Conservation (phyloP, 2,113 vertebrate species). For the Fregata magnificens region DNA sequence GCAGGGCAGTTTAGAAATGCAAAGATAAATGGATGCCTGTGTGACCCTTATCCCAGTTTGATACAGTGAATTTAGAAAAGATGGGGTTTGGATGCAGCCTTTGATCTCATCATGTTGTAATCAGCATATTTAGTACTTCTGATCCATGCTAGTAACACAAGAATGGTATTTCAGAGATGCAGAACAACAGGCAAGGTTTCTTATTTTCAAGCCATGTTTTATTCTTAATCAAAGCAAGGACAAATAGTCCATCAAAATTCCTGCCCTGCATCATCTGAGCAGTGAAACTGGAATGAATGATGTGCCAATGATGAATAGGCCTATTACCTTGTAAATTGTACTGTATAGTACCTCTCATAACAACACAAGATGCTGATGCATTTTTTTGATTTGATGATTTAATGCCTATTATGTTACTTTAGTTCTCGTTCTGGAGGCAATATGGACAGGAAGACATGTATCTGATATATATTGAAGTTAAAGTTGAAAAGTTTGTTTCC, state of each 20-base stretch:
- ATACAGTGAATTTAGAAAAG: neutral
- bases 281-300: slow-evolving; percentile 30
- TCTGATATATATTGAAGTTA: neutral
- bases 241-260: slow-evolving; percentile 36
- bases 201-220: slow-evolving; percentile 24
- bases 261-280: neutral
- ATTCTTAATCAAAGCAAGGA: slow-evolving; percentile 39
- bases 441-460: neutral
- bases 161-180: neutral
- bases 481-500: neutral
- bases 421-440: neutral
- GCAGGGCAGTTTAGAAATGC: neutral
- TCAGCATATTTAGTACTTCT: neutral
- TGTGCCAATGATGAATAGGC: slow-evolving; percentile 15
- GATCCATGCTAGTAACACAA: neutral
- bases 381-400: slow-evolving; percentile 29
- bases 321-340: slow-evolving; percentile 52
- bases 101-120: neutral
- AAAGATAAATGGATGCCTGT: neutral
- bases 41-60: neutral
- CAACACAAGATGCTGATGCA: neutral
- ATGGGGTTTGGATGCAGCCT: neutral
- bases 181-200: neutral
- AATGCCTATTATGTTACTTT: neutral
- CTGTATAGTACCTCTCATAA: slow-evolving; percentile 1